Conservation (phyloP, 2,888 invertebrate species). For the Leptopilina drosophilae region DNA sequence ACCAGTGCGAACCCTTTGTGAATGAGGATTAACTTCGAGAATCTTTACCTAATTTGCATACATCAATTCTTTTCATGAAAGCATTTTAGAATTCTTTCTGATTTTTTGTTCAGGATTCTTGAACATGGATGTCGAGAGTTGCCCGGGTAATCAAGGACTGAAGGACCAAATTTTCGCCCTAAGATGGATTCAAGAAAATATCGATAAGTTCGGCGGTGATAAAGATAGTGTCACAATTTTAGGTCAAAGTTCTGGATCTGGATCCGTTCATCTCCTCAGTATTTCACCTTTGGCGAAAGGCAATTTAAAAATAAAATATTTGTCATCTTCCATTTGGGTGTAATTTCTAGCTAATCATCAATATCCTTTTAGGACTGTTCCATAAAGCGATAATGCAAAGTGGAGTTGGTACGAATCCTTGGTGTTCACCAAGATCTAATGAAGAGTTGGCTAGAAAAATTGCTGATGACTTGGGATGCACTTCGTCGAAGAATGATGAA, state of each 20-base stretch:
- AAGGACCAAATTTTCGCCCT: conserved; percentile 67
- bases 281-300: conserved; percentile 61
- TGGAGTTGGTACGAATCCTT: conserved; percentile 56
- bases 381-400: conserved; percentile 65
- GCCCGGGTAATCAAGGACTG: conserved; percentile 67
- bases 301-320: conserved; percentile 43
- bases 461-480: conserved; percentile 56
- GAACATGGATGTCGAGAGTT: conserved; percentile 64
- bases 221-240: conserved; percentile 66
- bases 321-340: too few species aligned
- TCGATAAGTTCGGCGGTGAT: conserved; percentile 66
- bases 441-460: conserved; percentile 54
- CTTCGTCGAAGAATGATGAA: conserved; percentile 58
- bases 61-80: too few species aligned
- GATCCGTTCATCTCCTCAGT: conserved; percentile 51
- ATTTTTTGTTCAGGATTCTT: conserved; percentile 65
- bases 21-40: too few species aligned
- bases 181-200: conserved; percentile 67
- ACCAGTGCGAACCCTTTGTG: too few species aligned
- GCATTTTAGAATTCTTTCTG: too few species aligned
- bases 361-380: conserved; percentile 50
- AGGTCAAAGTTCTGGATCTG: conserved; percentile 65
- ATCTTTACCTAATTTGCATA: too few species aligned
- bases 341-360: conserved; percentile 60
- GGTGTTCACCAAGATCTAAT: conserved; percentile 48